These are phyloP conservation scores for Drosophila longiperda DNA, from an alignment of 2,888 invertebrate species.

Conservation along the genomic window DNA sequence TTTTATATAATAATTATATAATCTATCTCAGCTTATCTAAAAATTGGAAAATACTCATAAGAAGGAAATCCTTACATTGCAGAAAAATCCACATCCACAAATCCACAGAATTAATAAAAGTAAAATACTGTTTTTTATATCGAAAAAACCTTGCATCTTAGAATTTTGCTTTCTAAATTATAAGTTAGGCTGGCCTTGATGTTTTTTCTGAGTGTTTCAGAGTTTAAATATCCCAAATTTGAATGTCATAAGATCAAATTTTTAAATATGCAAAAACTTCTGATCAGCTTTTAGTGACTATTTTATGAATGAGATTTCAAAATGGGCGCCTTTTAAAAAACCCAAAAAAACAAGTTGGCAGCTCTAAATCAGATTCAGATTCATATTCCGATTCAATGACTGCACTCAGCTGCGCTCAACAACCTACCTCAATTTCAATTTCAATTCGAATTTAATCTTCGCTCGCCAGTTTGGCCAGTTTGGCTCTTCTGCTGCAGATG, in stretches of 20 bases:
- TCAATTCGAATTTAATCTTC: conserved; percentile 47
- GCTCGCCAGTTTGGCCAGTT: conserved; percentile 14
- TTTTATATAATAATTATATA: no score
- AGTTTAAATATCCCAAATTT: neutral
- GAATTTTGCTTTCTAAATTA: neutral
- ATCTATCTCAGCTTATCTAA: no score
- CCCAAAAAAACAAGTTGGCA: conserved; percentile 55
- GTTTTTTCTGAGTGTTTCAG: neutral
- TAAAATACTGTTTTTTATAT: no score
- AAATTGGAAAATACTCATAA: no score
- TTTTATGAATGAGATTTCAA: conserved; percentile 28
- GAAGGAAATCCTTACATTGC: neutral
- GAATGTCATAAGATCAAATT: neutral
- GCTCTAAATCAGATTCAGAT: conserved; percentile 37
- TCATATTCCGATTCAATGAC: conserved; percentile 13
- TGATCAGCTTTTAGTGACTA: neutral
- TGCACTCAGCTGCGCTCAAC: conserved; percentile 22
- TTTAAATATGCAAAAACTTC: neutral
- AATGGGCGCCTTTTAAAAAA: neutral
- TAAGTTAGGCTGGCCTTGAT: neutral
- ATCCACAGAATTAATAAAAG: neutral
- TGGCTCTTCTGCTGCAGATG: conserved; percentile 40
- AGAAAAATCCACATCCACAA: neutral
- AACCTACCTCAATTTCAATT: conserved; percentile 65
- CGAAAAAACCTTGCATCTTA: neutral